These are phyloP conservation scores for Acanthosepion lycidas DNA, from an alignment of 2,888 invertebrate genomes.

Conservation along the genomic window DNA sequence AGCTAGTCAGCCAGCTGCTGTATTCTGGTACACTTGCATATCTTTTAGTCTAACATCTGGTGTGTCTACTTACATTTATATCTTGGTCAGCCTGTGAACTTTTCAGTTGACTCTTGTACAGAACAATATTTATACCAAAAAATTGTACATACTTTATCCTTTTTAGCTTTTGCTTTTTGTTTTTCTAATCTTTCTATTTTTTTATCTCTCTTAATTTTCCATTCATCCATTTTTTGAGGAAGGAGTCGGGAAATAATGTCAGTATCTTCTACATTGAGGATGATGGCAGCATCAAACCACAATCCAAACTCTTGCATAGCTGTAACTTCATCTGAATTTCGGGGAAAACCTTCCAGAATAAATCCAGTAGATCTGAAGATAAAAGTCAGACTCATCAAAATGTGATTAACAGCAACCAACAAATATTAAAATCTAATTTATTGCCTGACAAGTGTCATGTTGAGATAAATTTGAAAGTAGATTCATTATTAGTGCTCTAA, in stretches of 20 bases:
- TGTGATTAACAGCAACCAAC: too few relatives aligned
- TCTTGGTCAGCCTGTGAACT: too few relatives aligned
- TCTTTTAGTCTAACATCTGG: too few relatives aligned
- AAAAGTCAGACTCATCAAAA: neutral
- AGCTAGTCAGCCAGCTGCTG: too few relatives aligned
- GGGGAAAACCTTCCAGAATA: constrained; percentile 74
- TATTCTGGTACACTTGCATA: too few relatives aligned
- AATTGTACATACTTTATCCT: constrained; percentile 66
- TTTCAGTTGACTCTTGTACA: too few relatives aligned
- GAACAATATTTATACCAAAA: neutral
- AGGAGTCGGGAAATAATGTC: constrained; percentile 73
- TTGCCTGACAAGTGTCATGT: too few relatives aligned
- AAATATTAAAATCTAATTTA: too few relatives aligned
- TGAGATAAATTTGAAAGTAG: too few relatives aligned
- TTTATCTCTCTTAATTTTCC: constrained; percentile 70
- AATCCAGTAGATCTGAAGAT: constrained; percentile 70
- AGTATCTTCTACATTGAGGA: constrained; percentile 69
- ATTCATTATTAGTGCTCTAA: too few relatives aligned
- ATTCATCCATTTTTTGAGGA: constrained; percentile 72
- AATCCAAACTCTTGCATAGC: constrained; percentile 70
- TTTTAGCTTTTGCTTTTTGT: constrained; percentile 70
- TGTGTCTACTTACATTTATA: too few relatives aligned
- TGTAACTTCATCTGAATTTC: constrained; percentile 71
- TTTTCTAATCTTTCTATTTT: constrained; percentile 65
- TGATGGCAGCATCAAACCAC: constrained; percentile 72